phyloP scores from a whole-genome alignment of 35 echinoderm and acorn worm genomes.

The Lytechinus variegatus region DNA sequence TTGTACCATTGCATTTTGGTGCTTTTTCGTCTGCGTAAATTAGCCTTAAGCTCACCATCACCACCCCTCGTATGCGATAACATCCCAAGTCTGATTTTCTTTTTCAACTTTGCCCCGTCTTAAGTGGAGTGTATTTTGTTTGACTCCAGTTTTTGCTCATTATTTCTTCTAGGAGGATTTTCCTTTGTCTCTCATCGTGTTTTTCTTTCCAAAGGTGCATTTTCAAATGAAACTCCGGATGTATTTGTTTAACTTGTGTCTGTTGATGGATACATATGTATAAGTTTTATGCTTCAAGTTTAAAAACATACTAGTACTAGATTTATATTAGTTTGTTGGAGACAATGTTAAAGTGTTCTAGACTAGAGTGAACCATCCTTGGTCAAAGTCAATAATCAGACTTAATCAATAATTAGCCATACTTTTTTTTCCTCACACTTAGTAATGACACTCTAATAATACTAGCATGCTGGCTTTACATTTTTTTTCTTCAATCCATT shows the following conservation, averaged over 20 bases:
- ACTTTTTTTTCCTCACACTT: not conserved
- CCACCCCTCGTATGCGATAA: not conserved
- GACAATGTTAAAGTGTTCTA: not conserved
- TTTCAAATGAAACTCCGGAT: not conserved
- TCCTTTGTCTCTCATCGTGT: not conserved
- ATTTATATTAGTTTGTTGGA: not conserved
- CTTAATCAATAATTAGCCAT: not conserved
- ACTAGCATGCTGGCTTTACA: too few species aligned
- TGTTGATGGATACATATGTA: not conserved
- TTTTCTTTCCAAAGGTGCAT: not conserved
- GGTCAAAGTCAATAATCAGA: not conserved
- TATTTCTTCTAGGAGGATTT: slow-evolving; percentile 1
- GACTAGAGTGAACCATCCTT: not conserved
- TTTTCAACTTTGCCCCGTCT: not conserved
- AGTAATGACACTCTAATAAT: not conserved
- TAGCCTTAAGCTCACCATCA: not conserved
- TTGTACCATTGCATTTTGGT: not conserved
- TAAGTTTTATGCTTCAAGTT: not conserved
- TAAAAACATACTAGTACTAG: not conserved
- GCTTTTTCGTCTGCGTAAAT: slow-evolving; percentile 1
- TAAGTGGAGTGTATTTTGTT: not conserved
- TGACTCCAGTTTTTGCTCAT: not conserved
- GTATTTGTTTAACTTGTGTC: not conserved
- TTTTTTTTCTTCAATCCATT: not conserved
- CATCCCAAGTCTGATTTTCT: not conserved